phyloP scores from a whole-genome alignment of 2,113 vertebrate species.

The Octodon degus region DNA sequence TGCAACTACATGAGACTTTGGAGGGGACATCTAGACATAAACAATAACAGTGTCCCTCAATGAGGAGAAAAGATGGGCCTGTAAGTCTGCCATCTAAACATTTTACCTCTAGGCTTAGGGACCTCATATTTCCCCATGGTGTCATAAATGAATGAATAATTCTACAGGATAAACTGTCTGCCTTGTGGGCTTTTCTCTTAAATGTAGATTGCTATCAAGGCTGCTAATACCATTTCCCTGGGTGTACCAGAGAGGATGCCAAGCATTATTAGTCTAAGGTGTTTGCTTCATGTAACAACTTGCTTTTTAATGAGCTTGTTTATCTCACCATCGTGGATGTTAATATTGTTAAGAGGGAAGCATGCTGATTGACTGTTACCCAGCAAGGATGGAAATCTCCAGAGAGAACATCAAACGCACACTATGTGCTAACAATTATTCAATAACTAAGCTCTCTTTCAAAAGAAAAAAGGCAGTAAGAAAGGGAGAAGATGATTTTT shows the following conservation, averaged over 20 bases:
- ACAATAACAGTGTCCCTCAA: not conserved
- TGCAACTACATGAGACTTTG: not conserved
- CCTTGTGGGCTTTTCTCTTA: conserved; percentile 52
- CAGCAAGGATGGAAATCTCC: conserved; percentile 40
- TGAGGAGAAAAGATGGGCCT: not conserved
- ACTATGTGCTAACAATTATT: conserved; percentile 37
- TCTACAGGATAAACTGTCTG: conserved; percentile 34
- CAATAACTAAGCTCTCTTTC: conserved; percentile 1
- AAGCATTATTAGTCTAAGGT: conserved; percentile 52
- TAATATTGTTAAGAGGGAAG: conserved; percentile 55
- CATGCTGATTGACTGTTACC: conserved; percentile 53
- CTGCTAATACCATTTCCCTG: conserved; percentile 20
- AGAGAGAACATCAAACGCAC: not conserved
- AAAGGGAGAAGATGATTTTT: not conserved
- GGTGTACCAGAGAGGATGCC: not conserved
- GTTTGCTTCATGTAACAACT: conserved; percentile 60
- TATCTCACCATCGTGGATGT: conserved; percentile 65
- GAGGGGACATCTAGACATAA: not conserved
- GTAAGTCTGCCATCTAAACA: not conserved
- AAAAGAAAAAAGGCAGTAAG: not conserved
- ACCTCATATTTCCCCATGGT: not conserved
- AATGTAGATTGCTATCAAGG: not conserved
- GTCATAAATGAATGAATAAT: not conserved
- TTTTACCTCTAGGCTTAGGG: not conserved
- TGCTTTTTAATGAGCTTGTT: conserved; percentile 71